Evolutionary conservation across 2,797 vertebrate genomes (phyloP), one percentile per base, ranked within the genome.

Genomic region (Protonibea diacanthus): DNA sequence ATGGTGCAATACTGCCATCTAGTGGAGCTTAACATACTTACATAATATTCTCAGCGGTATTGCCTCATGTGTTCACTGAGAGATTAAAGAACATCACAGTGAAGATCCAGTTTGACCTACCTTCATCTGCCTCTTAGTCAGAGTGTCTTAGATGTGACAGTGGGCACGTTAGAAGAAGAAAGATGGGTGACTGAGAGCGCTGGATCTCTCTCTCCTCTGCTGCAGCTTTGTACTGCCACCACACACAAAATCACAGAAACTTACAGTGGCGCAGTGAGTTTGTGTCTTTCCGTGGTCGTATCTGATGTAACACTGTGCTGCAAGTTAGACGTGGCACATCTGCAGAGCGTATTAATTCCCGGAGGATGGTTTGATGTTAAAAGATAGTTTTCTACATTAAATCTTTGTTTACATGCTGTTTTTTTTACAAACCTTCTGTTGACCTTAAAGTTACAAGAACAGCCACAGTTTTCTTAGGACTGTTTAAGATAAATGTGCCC

Each of bases 1-100:
- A 65, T 5, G 60, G 80, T 76, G 6, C 72, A 81, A 81, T 69
- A 84, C 69, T 89, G 83, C 91, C 93, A 94, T 90, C 94, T 92
- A 83, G 90, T 92, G 94, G 86, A 70, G 1, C 0, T 15, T 3
- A 33, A 11, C 29, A 52, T 53, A 21, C 8, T 45, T 8, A 58
- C 68, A 74, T 25, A 0, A 13, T 42, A 3, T 33, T 44, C 57
- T 77, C 18, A 9, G 7, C 42, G 15, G 40, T 27, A 29, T 67
- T 20, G 45, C 17, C 23, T 56, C 57, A 15, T 33, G 33, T 23
- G 45, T 67, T 66, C 49, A 21, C 23, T 67, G 51, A 73, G 38
- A 51, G 64, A 64, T 45, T 55, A 27, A 23, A 47, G 14, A 29
- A 65, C 20, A 49, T 71, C 38, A 56, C n/a, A 38, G 2, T 64